These are phyloP conservation scores for Spodoptera littoralis DNA, from an alignment of 2,888 invertebrate genomes.

Conservation along the genomic window DNA sequence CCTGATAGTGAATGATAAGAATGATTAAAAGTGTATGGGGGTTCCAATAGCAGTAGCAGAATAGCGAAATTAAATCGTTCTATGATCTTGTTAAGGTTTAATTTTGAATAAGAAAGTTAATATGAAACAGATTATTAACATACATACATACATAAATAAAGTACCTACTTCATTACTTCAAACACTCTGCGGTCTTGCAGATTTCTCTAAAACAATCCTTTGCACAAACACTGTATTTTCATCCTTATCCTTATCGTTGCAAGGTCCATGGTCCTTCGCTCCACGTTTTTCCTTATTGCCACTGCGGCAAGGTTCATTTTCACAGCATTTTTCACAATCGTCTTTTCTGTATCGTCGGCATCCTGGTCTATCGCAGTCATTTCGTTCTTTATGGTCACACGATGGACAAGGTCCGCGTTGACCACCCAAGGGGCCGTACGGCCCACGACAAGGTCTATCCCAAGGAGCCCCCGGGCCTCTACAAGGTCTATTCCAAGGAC, in stretches of 20 bases:
- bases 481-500: constrained; percentile 7
- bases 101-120: too few species aligned
- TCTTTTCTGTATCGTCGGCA: constrained; percentile 3
- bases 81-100: too few species aligned
- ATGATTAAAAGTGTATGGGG: too few species aligned
- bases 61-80: too few species aligned
- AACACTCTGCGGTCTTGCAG: constrained; percentile 53
- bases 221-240: constrained; percentile 55
- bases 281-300: constrained; percentile 20
- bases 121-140: not conserved
- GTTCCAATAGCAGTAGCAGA: too few species aligned
- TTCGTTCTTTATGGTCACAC: not conserved
- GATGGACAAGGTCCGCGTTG: too few species aligned
- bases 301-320: constrained; percentile 36
- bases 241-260: constrained; percentile 42
- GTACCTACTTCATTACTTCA: constrained; percentile 30
- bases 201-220: constrained; percentile 56
- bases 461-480: not conserved
- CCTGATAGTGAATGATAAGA: too few species aligned
- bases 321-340: constrained; percentile 17
- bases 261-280: constrained; percentile 27
- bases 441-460: not conserved
- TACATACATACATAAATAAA: not conserved
- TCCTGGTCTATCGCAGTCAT: too few species aligned
- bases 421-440: too few species aligned